Evolutionary conservation across 2,888 invertebrate species (phyloP), one percentile per base, ranked within the genome.

Genomic region (Carabus problematicus): DNA sequence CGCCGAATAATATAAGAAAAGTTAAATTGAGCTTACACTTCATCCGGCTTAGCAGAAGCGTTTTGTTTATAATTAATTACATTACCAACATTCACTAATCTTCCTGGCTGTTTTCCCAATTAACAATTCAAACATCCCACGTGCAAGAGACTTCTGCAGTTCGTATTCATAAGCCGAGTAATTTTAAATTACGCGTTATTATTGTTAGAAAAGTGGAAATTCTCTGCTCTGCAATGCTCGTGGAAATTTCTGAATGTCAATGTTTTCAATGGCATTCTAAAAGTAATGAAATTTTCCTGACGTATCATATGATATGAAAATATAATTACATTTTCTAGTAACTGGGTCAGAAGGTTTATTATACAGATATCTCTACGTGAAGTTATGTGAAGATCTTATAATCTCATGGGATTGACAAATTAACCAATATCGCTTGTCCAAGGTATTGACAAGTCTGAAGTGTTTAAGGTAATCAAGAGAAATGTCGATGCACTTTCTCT

Each of bases 171-270:
- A 16, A 19, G 9, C 16, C 54, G 52, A 54, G 54, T 41, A 41
- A 63, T 40, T 39, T 19, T 12, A 52, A 63, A 63, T 63, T 54
- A 54, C 52, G 19, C 52, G 52, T 63, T 12, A 64, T 64, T 56
- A 56, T 64, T 56, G 49, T 64, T 64, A 55, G 54, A 56, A 64
- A 64, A 55, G 55, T 64, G 64, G 45, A 64, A 56, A 64, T 55
- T 64, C 64, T 55, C 64, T 29, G 29, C 55, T 64, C 45, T 29
- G 29, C 29, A 29, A n/a, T 29, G 29, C 29, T 29, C 3, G 6
- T 6, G 6, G 29, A 29, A 29, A 29, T 29, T 29, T 29, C 29
- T 3, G 29, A 29, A 29, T 16, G 16, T 9, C 52, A 52, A 12
- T 52, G 52, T 52, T 18, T 12, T 45, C 2, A 14, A 18, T 52